A percentile compares a stretch with the other conserved stretches of the same genome.
phyloP scores from a whole-genome alignment of 2,113 vertebrate genomes.

The Heterocephalus glaber region DNA sequence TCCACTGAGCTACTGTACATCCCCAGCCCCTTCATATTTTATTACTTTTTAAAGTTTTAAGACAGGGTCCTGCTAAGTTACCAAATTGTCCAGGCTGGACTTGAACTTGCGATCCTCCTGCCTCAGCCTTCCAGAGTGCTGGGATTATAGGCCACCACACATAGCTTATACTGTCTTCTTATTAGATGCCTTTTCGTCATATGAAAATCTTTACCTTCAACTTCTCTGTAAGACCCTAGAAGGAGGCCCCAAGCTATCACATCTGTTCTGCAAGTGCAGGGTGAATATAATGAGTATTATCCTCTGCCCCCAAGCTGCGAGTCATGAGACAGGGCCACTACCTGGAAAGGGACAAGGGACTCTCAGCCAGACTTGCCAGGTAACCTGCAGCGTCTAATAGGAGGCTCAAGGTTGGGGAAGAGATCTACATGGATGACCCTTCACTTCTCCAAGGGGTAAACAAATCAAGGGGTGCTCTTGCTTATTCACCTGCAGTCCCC shows the following conservation, averaged over 20 bases:
- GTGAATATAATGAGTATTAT: background rate
- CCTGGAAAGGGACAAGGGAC: background rate
- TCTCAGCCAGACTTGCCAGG: background rate
- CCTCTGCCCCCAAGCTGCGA: background rate
- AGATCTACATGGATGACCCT: accelerated
- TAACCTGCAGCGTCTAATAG: background rate
- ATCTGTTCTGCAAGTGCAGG: background rate
- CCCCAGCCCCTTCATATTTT: background rate
- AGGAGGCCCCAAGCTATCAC: background rate
- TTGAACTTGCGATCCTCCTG: background rate
- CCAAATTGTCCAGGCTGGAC: background rate
- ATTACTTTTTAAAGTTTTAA: background rate
- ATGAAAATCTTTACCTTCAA: background rate
- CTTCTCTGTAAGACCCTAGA: background rate
- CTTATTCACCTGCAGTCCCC: background rate
- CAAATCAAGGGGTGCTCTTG: background rate
- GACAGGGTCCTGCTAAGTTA: background rate
- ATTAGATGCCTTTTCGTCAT: background rate
- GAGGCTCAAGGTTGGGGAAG: background rate
- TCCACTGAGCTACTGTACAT: background rate
- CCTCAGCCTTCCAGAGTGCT: background rate
- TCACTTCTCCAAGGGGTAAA: background rate
- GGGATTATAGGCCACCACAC: background rate
- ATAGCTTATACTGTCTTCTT: background rate
- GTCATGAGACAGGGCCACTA: background rate